Evolutionary conservation across 37 sponge, comb jelly and placozoan species (phyloP).

Genomic region (Cladorhizidae sp.): DNA sequence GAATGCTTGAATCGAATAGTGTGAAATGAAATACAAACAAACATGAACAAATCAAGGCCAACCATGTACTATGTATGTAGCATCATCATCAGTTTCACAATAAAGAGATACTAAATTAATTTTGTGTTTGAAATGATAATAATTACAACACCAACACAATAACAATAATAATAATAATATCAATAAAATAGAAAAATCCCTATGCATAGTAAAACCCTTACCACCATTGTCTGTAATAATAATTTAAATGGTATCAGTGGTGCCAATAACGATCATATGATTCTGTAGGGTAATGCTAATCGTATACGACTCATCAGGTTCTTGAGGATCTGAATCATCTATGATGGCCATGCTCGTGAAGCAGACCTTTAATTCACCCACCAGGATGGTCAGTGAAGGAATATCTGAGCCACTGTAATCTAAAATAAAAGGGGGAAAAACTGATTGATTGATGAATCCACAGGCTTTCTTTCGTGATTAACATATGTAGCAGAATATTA

Average conservation of each 20-base stretch:
- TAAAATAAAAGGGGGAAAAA: no score
- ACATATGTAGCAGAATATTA: background rate
- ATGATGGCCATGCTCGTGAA: slow-evolving; percentile 7
- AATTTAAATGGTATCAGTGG: no score
- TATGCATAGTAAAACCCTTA: no score
- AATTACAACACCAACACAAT: no score
- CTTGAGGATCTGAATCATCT: background rate
- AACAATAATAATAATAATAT: background rate
- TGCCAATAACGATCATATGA: background rate
- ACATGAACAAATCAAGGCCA: background rate
- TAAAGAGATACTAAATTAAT: no score
- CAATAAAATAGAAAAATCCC: no score
- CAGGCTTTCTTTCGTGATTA: no score
- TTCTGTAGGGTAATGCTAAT: background rate
- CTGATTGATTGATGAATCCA: no score
- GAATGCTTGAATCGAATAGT: slow-evolving; percentile 12
- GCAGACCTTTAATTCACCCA: background rate
- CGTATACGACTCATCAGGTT: slow-evolving; percentile 6
- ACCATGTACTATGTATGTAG: background rate
- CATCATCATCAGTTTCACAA: background rate
- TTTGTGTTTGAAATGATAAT: background rate
- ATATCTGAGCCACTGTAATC: background rate
- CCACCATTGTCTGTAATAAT: no score
- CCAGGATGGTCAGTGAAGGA: background rate
- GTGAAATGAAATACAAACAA: background rate